Percentiles rank a stretch among this genome's conserved stretches.
Conservation (phyloP, 2,888 invertebrate species). For the Chloroclystis v-ata region DNA sequence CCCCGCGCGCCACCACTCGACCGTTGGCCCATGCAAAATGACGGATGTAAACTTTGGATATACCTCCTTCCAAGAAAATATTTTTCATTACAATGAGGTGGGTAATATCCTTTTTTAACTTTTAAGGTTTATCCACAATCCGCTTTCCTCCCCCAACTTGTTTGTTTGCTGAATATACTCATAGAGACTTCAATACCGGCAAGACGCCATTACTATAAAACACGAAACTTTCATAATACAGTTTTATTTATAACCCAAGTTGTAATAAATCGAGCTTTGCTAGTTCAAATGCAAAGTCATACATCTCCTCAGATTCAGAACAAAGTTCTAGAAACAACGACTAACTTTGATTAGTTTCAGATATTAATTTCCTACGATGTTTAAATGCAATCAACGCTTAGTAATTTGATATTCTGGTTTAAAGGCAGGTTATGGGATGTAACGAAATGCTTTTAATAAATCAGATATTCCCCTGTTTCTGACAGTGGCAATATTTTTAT, state of each 20-base stretch:
- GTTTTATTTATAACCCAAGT: neutral
- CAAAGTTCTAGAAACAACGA: constrained; percentile 38
- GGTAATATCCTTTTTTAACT: constrained; percentile 25
- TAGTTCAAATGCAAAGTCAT: constrained; percentile 3
- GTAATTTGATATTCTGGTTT: constrained; percentile 21
- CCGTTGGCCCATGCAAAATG: constrained; percentile 79
- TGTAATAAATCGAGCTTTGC: too few relatives aligned
- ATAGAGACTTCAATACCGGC: too few relatives aligned
- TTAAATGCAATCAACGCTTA: constrained; percentile 49
- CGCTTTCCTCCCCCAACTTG: neutral
- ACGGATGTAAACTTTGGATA: constrained; percentile 78
- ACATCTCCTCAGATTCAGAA: constrained; percentile 15
- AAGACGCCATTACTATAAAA: neutral
- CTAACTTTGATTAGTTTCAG: constrained; percentile 63
- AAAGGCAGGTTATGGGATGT: constrained; percentile 6
- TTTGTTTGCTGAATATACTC: too few relatives aligned
- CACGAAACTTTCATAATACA: neutral
- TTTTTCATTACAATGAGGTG: constrained; percentile 75
- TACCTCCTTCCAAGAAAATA: constrained; percentile 76
- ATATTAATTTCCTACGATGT: constrained; percentile 56
- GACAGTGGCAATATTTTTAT: constrained; percentile 18
- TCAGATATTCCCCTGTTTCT: constrained; percentile 18
- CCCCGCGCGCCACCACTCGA: constrained; percentile 61
- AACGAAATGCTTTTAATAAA: constrained; percentile 16
- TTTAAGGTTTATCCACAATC: neutral